Conservation (phyloP, 2,888 invertebrate species). For the Resseliella maxima region DNA sequence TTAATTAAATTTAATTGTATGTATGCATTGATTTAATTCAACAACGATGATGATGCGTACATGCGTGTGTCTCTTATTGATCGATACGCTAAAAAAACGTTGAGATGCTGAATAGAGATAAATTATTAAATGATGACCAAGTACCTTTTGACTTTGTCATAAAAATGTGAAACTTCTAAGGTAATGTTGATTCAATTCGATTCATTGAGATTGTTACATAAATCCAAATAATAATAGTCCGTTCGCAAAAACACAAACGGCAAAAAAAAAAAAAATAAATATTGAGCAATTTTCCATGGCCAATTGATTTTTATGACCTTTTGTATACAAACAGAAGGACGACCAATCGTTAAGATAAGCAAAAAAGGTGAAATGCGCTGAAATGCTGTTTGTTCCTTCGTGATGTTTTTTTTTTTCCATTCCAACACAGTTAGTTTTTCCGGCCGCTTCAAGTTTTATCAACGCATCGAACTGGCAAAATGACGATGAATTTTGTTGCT, state of each 20-base stretch:
- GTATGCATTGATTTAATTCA: slow-evolving; percentile 38
- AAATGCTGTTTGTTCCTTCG: not conserved
- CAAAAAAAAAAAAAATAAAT: not conserved
- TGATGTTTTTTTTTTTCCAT: not conserved
- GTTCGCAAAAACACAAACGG: not conserved
- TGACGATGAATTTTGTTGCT: not conserved
- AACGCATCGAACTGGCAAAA: slow-evolving; percentile 39
- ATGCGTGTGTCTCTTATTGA: not conserved
- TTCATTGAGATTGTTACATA: not conserved
- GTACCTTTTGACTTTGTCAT: not conserved
- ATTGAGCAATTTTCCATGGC: slow-evolving; percentile 42
- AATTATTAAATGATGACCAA: not conserved
- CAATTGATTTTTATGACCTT: slow-evolving; percentile 49
- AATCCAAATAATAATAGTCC: not conserved
- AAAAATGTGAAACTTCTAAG: not conserved
- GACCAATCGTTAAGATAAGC: slow-evolving; percentile 26
- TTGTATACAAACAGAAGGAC: slow-evolving; percentile 33
- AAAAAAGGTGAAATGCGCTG: not conserved
- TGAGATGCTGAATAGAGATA: not conserved
- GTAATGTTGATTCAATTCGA: slow-evolving; percentile 4
- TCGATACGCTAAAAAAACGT: not conserved
- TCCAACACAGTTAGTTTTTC: not conserved
- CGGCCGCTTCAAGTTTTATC: not conserved
- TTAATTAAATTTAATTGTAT: slow-evolving; percentile 51
- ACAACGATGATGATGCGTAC: not conserved